Conservation (phyloP, 2,113 vertebrate species). For the Neogobius melanostomus region DNA sequence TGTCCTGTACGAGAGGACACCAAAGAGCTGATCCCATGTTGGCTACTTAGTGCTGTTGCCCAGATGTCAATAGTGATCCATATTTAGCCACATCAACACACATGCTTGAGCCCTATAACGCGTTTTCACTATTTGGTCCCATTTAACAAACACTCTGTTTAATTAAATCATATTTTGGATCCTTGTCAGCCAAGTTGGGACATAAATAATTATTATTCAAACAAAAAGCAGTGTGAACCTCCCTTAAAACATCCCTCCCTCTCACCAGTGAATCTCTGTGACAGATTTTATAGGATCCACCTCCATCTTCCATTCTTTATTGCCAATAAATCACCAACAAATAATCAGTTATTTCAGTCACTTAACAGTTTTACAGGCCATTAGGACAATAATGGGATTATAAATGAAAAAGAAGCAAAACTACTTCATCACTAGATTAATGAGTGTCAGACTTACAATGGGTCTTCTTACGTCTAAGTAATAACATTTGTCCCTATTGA, state of each 20-base stretch:
- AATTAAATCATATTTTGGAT: too few species aligned
- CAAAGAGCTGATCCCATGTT: constrained; percentile 3
- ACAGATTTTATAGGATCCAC: neutral
- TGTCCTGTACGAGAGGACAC: constrained; percentile 23
- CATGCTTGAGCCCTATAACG: neutral
- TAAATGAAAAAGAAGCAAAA: constrained; percentile 2
- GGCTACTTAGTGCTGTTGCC: neutral
- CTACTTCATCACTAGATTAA: neutral
- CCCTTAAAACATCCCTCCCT: neutral
- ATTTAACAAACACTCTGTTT: too few species aligned
- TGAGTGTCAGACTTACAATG: neutral
- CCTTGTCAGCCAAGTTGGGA: too few species aligned
- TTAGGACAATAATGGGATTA: neutral
- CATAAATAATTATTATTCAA: constrained; percentile 5
- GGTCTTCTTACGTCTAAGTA: neutral
- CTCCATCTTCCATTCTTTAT: constrained; percentile 14
- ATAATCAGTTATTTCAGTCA: neutral
- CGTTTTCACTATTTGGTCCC: too few species aligned
- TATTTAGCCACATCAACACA: too few species aligned
- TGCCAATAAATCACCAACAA: constrained; percentile 2
- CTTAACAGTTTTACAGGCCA: constrained; percentile 9
- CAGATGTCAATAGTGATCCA: too few species aligned
- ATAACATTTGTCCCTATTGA: too few species aligned
- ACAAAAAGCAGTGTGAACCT: constrained; percentile 2
- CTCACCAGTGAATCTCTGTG: constrained; percentile 6